Percentiles rank a stretch among this genome's conserved stretches.
Conservation (phyloP, 2,797 vertebrate species). For the Bradypus variegatus region DNA sequence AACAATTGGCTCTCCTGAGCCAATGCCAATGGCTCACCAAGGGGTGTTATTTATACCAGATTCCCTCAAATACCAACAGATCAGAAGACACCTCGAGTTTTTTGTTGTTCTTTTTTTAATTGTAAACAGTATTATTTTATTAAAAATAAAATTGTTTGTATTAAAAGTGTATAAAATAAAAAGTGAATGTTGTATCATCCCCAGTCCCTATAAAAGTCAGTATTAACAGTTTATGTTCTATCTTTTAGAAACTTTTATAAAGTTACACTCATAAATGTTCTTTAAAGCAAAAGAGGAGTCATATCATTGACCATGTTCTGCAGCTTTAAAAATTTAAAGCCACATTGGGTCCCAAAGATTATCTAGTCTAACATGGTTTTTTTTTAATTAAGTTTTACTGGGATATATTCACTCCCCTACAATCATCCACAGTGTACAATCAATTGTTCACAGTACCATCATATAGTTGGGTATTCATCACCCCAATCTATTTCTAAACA, state of each 20-base stretch:
- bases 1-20: too few relatives aligned
- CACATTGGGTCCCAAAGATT: not conserved
- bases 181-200: not conserved
- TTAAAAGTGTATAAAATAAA: slow-evolving; percentile 34
- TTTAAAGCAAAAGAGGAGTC: slow-evolving; percentile 37
- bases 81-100: too few relatives aligned
- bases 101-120: too few relatives aligned
- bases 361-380: not conserved
- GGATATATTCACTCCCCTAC: too few relatives aligned
- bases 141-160: not conserved
- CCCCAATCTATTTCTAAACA: too few relatives aligned
- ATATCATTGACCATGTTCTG: not conserved
- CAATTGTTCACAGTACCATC: too few relatives aligned
- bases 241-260: slow-evolving; percentile 26
- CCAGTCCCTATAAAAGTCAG: not conserved
- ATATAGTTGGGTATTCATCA: too few relatives aligned
- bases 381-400: not conserved
- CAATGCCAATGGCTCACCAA: too few relatives aligned
- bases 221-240: not conserved
- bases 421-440: too few relatives aligned
- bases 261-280: not conserved
- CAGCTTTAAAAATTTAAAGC: slow-evolving; percentile 31
- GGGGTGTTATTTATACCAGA: too few relatives aligned
- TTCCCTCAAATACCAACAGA: too few relatives aligned
- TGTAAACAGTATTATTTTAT: not conserved